A percentile compares a stretch with the other conserved stretches of the same genome.
Conservation (phyloP, 2,113 vertebrate genomes). For the Microcebus griseorufus region DNA sequence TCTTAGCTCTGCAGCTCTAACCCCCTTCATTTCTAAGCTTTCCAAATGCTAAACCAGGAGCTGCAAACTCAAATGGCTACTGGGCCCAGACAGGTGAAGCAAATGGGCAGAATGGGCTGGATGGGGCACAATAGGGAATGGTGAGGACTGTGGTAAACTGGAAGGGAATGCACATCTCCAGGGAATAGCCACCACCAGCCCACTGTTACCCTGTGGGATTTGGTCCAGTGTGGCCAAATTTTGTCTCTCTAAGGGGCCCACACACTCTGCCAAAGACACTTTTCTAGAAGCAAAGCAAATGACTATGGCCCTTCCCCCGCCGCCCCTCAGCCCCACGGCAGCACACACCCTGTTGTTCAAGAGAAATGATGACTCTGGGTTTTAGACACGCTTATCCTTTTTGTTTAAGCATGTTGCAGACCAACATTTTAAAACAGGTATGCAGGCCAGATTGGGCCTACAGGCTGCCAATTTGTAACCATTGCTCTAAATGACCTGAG, state of each 20-base stretch:
- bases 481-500: neutral
- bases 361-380: neutral
- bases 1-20: neutral
- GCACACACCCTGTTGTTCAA: neutral
- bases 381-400: neutral
- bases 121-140: accelerated
- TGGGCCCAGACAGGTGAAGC: too few species aligned
- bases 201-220: neutral
- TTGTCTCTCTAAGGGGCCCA: neutral
- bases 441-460: neutral
- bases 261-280: too few species aligned
- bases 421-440: neutral
- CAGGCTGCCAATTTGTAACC: neutral
- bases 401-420: neutral
- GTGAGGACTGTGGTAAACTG: neutral
- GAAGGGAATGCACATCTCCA: accelerated
- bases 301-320: too few species aligned
- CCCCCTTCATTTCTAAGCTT: neutral
- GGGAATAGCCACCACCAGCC: neutral
- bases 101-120: neutral
- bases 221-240: neutral
- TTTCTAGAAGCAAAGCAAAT: too few species aligned
- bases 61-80: neutral
- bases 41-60: neutral
- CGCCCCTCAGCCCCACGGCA: too few species aligned